These are phyloP conservation scores for Danio albolineatus DNA, from an alignment of 2,797 vertebrate genomes.

Conservation along the genomic window DNA sequence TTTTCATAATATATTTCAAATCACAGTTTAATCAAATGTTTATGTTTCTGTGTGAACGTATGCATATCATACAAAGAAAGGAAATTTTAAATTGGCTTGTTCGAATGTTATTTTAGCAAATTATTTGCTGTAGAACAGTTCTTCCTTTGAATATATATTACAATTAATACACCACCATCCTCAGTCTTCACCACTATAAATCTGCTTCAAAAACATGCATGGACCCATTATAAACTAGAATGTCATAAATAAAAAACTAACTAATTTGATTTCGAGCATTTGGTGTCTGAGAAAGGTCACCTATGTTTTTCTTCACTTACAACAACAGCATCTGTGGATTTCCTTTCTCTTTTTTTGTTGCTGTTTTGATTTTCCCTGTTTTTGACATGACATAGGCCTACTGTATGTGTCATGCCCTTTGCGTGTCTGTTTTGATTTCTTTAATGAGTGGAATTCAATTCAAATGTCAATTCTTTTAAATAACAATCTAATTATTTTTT, in stretches of 20 bases:
- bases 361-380: constrained; percentile 37
- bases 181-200: not conserved
- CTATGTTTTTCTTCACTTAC: constrained; percentile 50
- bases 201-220: constrained; percentile 13
- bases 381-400: constrained; percentile 37
- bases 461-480: constrained; percentile 70
- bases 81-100: not conserved
- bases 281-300: constrained; percentile 45
- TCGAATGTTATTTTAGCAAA: not conserved
- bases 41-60: not conserved
- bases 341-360: constrained; percentile 44
- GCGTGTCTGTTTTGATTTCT: constrained; percentile 65
- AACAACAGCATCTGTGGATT: constrained; percentile 35
- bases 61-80: not conserved
- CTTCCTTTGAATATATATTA: not conserved
- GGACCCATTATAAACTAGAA: constrained; percentile 18
- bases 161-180: not conserved
- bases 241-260: constrained; percentile 6
- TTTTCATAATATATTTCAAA: constrained; percentile 19
- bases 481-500: constrained; percentile 73
- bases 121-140: not conserved
- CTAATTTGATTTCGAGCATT: constrained; percentile 13
- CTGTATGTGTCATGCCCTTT: constrained; percentile 63
- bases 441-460: constrained; percentile 65
- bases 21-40: constrained; percentile 31